Conservation (phyloP, 2,888 invertebrate genomes). For the Marronus borbonicus region DNA sequence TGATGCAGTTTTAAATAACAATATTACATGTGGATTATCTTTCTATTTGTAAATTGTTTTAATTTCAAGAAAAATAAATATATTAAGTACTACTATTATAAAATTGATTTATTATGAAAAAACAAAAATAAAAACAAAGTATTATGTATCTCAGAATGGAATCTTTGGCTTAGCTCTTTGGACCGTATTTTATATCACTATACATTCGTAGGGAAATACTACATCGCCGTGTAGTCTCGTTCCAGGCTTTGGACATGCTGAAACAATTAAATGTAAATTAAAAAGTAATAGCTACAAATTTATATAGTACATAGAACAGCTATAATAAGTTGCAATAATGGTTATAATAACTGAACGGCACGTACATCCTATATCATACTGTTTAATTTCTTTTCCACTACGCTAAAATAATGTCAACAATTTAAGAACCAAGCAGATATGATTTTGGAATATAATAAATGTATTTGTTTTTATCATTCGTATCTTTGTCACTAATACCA, state of each 20-base stretch:
- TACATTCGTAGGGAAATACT: constrained; percentile 79
- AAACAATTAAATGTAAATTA: constrained; percentile 59
- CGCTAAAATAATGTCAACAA: too few species aligned
- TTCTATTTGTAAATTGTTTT: constrained; percentile 70
- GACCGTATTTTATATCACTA: constrained; percentile 74
- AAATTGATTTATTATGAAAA: constrained; percentile 50
- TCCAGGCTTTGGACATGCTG: constrained; percentile 76
- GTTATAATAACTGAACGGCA: too few species aligned
- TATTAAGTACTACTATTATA: constrained; percentile 58
- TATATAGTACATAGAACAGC: too few species aligned
- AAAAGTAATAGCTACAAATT: neutral
- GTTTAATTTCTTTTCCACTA: too few species aligned
- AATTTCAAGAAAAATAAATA: constrained; percentile 68
- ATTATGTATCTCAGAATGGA: constrained; percentile 9
- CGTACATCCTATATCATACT: too few species aligned
- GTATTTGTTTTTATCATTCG: too few species aligned
- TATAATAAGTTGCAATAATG: too few species aligned
- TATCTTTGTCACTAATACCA: too few species aligned
- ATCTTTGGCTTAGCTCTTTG: constrained; percentile 31
- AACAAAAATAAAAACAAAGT: constrained; percentile 24
- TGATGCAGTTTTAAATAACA: constrained; percentile 68
- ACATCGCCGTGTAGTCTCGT: constrained; percentile 67
- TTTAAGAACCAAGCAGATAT: too few species aligned
- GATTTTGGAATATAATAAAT: too few species aligned
- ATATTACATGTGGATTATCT: constrained; percentile 69